Conservation (phyloP, 2,113 vertebrate species). For the Platysteira castanea region DNA sequence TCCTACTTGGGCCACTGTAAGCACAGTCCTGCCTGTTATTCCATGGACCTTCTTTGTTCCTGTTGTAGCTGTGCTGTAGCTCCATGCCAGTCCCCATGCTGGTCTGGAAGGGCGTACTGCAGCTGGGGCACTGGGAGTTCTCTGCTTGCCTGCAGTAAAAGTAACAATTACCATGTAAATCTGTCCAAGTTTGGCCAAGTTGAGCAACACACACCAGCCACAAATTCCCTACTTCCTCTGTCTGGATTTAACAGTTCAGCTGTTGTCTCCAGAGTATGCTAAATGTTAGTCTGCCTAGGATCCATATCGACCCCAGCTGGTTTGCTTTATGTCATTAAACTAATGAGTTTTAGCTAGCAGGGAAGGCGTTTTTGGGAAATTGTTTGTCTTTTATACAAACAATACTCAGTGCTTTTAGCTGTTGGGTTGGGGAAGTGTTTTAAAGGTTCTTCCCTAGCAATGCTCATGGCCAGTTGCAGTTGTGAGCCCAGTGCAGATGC, state of each 20-base stretch:
- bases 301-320: slow-evolving; percentile 9
- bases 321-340: slow-evolving; percentile 36
- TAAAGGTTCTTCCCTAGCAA: background rate
- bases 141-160: slow-evolving; percentile 9
- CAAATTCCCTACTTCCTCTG: slow-evolving; percentile 22
- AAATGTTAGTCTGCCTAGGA: background rate
- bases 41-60: background rate
- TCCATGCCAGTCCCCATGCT: background rate
- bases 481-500: background rate
- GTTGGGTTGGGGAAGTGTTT: slow-evolving; percentile 39
- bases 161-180: background rate
- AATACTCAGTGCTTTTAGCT: slow-evolving; percentile 23
- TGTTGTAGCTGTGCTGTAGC: background rate
- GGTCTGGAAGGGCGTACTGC: background rate
- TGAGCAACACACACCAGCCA: background rate
- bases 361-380: slow-evolving; percentile 41
- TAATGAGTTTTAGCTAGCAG: slow-evolving; percentile 45
- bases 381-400: slow-evolving; percentile 46
- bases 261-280: background rate
- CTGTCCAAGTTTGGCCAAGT: background rate
- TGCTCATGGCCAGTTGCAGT: background rate
- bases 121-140: background rate
- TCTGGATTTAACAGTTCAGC: background rate
- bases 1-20: slow-evolving; percentile 96
- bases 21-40: background rate